phyloP scores from a whole-genome alignment of 2,113 vertebrate genomes.

The Austrofundulus limnaeus region DNA sequence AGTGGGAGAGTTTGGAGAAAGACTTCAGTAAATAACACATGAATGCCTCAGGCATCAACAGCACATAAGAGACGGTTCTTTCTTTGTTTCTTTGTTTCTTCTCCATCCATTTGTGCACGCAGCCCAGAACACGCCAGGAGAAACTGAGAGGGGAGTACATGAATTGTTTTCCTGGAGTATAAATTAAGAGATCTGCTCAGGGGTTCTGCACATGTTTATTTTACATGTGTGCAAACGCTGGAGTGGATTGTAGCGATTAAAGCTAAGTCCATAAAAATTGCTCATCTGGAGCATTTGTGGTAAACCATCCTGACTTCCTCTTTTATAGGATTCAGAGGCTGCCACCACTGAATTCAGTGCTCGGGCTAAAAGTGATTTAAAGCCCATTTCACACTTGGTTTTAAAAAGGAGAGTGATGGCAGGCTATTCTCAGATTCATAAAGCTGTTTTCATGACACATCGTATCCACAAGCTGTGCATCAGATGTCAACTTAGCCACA shows the following conservation, averaged over 20 bases:
- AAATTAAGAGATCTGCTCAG: too few species aligned
- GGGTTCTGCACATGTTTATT: slow-evolving; percentile 51
- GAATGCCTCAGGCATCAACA: slow-evolving; percentile 50
- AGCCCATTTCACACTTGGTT: slow-evolving; percentile 76
- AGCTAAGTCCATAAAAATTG: slow-evolving; percentile 66
- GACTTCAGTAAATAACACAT: slow-evolving; percentile 31
- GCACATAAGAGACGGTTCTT: slow-evolving; percentile 10
- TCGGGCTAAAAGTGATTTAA: slow-evolving; percentile 69
- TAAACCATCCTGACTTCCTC: slow-evolving; percentile 61
- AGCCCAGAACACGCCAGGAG: slow-evolving; percentile 36
- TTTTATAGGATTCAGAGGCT: slow-evolving; percentile 61
- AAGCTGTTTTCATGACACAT: slow-evolving; percentile 48
- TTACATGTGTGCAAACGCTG: slow-evolving; percentile 43
- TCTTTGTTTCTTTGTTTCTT: slow-evolving; percentile 40
- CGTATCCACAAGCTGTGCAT: slow-evolving; percentile 37
- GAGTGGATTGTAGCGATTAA: slow-evolving; percentile 55
- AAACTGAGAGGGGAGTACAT: not conserved
- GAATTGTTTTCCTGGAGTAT: slow-evolving; percentile 9
- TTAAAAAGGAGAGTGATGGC: slow-evolving; percentile 55
- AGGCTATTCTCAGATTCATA: slow-evolving; percentile 42
- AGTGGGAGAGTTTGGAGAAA: not conserved
- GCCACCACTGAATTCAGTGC: slow-evolving; percentile 63
- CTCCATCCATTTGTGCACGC: slow-evolving; percentile 42
- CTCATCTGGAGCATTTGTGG: slow-evolving; percentile 66
- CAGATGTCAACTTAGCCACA: slow-evolving; percentile 28